Conservation (phyloP, 2,888 invertebrate genomes). For the Proisotoma minuta region DNA sequence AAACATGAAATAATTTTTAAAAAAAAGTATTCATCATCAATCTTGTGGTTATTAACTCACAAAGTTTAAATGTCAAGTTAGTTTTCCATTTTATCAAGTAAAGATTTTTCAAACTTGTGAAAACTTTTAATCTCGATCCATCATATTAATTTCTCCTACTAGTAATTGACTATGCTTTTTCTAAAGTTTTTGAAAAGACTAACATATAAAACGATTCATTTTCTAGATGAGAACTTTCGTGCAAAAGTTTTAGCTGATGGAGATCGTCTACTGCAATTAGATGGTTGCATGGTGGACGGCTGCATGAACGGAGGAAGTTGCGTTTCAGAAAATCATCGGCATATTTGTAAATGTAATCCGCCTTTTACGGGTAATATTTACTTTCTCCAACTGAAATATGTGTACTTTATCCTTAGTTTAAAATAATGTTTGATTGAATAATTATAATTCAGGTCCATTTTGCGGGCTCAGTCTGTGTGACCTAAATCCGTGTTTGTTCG, state of each 20-base stretch:
- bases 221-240: conserved; percentile 63
- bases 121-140: background rate
- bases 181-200: background rate
- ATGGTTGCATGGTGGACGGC: conserved; percentile 69
- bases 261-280: conserved; percentile 39
- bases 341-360: conserved; percentile 65
- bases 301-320: conserved; percentile 69
- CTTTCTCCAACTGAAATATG: background rate
- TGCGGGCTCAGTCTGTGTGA: conserved; percentile 73
- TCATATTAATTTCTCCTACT: background rate
- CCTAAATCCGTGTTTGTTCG: conserved; percentile 64
- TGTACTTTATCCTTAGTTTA: too few species aligned
- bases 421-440: background rate
- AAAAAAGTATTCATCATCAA: background rate
- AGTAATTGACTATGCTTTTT: background rate
- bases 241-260: conserved; percentile 56
- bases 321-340: conserved; percentile 55
- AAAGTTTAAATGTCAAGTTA: too few species aligned
- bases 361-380: conserved; percentile 64
- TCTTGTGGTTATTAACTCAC: too few species aligned
- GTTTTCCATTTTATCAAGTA: too few species aligned
- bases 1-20: conserved; percentile 7
- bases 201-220: too few species aligned
- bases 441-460: conserved; percentile 56
- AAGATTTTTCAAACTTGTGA: background rate